These are phyloP conservation scores for Tokudaia tokunoshimensis DNA, from an alignment of 2,797 vertebrate species.

Conservation along the genomic window DNA sequence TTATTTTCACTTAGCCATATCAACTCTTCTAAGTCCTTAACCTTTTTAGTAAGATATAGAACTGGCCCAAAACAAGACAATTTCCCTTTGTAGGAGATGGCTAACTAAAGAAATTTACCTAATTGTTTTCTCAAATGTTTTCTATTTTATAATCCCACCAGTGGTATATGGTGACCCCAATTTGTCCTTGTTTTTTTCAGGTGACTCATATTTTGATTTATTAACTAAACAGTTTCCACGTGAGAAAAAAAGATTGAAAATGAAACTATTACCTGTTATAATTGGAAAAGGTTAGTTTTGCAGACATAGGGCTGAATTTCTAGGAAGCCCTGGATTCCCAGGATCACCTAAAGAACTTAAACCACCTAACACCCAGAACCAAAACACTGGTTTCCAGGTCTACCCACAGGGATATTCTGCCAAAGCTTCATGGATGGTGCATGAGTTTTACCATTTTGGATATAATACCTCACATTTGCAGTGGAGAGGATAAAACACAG, in stretches of 20 bases:
- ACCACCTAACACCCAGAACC: neutral
- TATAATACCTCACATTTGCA: neutral
- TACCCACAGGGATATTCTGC: neutral
- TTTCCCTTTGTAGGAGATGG: neutral
- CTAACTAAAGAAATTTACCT: neutral
- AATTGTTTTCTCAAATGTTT: neutral
- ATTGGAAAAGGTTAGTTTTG: neutral
- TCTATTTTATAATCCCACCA: neutral
- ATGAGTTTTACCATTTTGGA: neutral
- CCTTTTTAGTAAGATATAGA: neutral
- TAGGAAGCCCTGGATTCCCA: neutral
- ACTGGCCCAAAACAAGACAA: neutral
- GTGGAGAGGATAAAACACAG: neutral
- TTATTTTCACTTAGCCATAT: no score
- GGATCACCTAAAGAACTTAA: neutral
- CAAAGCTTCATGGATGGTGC: neutral
- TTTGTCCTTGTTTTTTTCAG: neutral
- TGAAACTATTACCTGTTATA: neutral
- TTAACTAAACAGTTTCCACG: neutral
- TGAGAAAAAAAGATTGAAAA: neutral
- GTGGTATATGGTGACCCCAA: neutral
- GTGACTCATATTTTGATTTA: neutral
- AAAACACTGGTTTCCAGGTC: neutral
- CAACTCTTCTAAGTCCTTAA: neutral
- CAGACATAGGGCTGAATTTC: neutral